Base-by-base conservation (phyloP, 2,888 invertebrate genomes). In the Dinocampus coccinellae region DNA sequence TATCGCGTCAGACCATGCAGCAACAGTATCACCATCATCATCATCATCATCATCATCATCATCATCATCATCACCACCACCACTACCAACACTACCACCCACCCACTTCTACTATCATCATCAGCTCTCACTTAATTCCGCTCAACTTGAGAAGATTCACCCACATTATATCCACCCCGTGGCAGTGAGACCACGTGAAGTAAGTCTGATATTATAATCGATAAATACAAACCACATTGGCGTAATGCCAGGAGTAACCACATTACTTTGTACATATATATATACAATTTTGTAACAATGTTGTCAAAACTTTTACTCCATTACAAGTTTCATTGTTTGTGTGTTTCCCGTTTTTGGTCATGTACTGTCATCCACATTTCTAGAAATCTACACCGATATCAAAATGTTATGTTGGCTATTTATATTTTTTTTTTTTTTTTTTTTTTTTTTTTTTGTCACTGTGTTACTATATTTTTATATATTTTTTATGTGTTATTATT, bases 151-250 rank as follows among this genome's bases (percentile, higher is more conserved):
- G n/a, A 42, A 69, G 58, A 61, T 47, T 53, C 39, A 61, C 33
- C 58, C 57, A 29, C 26, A 29, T 26, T 67, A n/a, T n/a, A n/a
- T n/a, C n/a, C n/a, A 55, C 62, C 63, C 11, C 34, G 24, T 58
- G 57, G 42, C 42, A 63, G 47, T 33, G 61, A 60, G 60, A 65
- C 69, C 71, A 70, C 73, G 71, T 74, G 74, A 74, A 75, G 74
- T 72, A 72, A 73, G 72, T 67, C 72, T 74, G 75, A 77, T 74
- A 72, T 75, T 76, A 75, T 78, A 78, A 78, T 78, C 77, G 74
- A 78, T 78, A 78, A 76, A 72, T 75, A 70, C 71, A 70, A 72
- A 69, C 72, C 69, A 66, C 62, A 63, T 69, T 77, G 77, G 76
- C 75, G 60, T 55, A 13, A 11, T 26, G 73, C 76, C 75, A 76